Evolutionary conservation across 2,113 vertebrate species (phyloP).

Genomic region (Mesocricetus auratus): DNA sequence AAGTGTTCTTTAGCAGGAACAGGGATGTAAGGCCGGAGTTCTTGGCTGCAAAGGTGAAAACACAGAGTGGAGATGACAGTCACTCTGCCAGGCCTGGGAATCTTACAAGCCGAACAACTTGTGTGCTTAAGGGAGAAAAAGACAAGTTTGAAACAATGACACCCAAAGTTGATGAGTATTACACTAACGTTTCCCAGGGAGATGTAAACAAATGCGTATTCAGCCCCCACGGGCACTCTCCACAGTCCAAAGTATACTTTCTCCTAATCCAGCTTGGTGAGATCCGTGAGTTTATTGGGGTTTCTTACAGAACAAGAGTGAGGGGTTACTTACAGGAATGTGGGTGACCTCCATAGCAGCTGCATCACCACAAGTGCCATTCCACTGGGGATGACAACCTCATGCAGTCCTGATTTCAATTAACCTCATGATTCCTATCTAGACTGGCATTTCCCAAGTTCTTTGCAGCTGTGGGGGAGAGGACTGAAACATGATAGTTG

Average conservation of each 20-base stretch:
- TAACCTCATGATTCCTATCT: neutral
- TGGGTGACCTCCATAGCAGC: neutral
- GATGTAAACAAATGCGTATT: neutral
- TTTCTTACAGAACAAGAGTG: neutral
- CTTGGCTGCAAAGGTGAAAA: conserved; percentile 33
- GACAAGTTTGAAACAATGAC: neutral
- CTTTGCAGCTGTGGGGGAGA: neutral
- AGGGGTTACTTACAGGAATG: neutral
- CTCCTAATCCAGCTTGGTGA: neutral
- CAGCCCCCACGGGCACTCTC: neutral
- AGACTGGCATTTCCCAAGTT: neutral
- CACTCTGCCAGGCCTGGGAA: neutral
- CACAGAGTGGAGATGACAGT: neutral
- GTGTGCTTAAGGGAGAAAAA: neutral
- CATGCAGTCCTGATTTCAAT: neutral
- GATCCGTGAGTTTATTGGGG: neutral
- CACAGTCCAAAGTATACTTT: neutral
- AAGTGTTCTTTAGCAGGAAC: neutral
- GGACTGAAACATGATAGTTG: neutral
- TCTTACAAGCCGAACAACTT: neutral
- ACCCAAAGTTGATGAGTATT: neutral
- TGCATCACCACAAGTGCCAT: too few species aligned
- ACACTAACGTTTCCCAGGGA: neutral
- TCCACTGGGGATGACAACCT: neutral
- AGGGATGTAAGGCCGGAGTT: neutral